Evolutionary conservation across 2,113 vertebrate species (phyloP).

Genomic region (Ovibos moschatus): DNA sequence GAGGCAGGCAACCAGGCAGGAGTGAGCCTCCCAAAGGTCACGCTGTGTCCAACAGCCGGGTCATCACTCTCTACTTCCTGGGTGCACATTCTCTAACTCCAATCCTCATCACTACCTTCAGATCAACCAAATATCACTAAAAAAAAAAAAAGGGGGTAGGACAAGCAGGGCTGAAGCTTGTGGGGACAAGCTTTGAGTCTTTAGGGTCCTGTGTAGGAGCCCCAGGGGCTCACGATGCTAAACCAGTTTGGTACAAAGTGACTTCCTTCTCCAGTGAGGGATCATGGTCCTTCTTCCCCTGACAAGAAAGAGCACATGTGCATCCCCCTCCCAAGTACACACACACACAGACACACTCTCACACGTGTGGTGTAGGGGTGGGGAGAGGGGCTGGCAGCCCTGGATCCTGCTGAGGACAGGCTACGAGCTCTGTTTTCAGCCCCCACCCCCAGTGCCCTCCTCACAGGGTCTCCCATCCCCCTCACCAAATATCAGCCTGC

Average conservation of each 20-base stretch:
- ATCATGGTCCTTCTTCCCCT: neutral
- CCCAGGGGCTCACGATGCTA: too few relatives aligned
- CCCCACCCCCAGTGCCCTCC: too few relatives aligned
- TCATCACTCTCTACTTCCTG: neutral
- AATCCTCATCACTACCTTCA: neutral
- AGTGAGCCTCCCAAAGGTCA: neutral
- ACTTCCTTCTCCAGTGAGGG: neutral
- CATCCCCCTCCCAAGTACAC: neutral
- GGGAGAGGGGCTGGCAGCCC: neutral
- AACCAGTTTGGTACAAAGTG: neutral
- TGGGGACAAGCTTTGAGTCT: neutral
- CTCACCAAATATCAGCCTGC: neutral
- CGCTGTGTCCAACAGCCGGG: neutral
- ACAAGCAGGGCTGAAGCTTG: neutral
- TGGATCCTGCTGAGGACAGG: neutral
- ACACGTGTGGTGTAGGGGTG: neutral
- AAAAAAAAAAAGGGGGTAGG: neutral
- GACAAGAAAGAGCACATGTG: neutral
- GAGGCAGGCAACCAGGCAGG: neutral
- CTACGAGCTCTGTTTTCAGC: neutral
- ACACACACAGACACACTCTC: too few relatives aligned
- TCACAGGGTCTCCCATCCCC: neutral
- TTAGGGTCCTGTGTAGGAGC: neutral
- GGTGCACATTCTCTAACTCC: neutral
- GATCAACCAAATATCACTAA: neutral